Conservation (phyloP, 1,140 invertebrate species). For the Tribolium madens region DNA sequence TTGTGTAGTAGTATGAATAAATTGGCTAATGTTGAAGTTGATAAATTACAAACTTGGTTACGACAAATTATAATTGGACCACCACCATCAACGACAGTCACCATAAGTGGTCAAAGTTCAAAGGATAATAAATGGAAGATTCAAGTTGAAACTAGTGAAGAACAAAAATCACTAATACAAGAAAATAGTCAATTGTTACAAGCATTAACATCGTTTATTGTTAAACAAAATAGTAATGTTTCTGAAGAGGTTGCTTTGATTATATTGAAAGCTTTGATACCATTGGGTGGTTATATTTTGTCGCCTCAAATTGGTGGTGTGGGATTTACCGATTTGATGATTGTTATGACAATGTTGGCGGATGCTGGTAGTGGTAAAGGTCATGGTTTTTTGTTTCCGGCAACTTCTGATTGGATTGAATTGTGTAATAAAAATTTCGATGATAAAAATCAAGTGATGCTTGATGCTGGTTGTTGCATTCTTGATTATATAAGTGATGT, state of each 20-base stretch:
- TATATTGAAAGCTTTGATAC: constrained; percentile 81
- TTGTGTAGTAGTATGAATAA: constrained; percentile 77
- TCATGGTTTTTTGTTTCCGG: constrained; percentile 83
- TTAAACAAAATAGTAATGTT: constrained; percentile 77
- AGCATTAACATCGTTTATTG: constrained; percentile 79
- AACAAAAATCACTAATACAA: constrained; percentile 68
- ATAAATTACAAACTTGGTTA: constrained; percentile 78
- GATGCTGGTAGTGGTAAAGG: constrained; percentile 82
- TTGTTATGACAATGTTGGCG: constrained; percentile 85
- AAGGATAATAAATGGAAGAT: constrained; percentile 52
- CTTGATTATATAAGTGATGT: constrained; percentile 70
- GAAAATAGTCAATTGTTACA: constrained; percentile 82
- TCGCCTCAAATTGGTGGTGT: constrained; percentile 75
- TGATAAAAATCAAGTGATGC: constrained; percentile 67
- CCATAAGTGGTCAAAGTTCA: constrained; percentile 36
- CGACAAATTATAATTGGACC: constrained; percentile 75
- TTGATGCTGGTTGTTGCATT: constrained; percentile 84
- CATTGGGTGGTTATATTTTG: constrained; percentile 79
- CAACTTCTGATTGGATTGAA: constrained; percentile 83
- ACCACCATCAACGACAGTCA: constrained; percentile 63
- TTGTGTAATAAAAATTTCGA: constrained; percentile 73
- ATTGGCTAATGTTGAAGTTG: constrained; percentile 74
- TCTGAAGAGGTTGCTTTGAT: constrained; percentile 78
- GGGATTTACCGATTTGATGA: constrained; percentile 86
- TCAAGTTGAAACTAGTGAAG: constrained; percentile 51